Evolutionary conservation across 2,888 invertebrate genomes (phyloP).

Genomic region (Blera fallax): DNA sequence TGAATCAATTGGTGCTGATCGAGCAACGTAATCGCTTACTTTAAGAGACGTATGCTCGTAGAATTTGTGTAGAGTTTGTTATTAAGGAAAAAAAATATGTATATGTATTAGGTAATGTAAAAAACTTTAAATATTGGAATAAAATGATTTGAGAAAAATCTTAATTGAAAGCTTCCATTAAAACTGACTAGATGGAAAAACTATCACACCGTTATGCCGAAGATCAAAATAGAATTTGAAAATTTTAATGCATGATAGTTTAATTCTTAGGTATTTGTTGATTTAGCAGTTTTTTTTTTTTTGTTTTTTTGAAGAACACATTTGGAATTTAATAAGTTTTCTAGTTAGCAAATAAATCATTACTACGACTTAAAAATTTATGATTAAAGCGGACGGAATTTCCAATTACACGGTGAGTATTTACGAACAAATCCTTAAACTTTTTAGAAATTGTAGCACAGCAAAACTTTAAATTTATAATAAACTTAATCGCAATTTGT

Average conservation of each 20-base stretch:
- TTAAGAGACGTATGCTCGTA: background rate
- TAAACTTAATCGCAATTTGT: too few relatives aligned
- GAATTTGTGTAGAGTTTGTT: constrained; percentile 4
- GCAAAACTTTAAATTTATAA: constrained; percentile 5
- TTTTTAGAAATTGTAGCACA: constrained; percentile 20
- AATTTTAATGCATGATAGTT: background rate
- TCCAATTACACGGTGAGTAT: constrained; percentile 62
- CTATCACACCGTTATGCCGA: background rate
- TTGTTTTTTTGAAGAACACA: constrained; percentile 42
- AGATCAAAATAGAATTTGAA: background rate
- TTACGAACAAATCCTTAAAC: constrained; percentile 43
- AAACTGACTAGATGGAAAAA: constrained; percentile 3
- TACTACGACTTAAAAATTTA: constrained; percentile 35
- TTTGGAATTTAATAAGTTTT: constrained; percentile 35
- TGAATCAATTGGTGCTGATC: constrained; percentile 40
- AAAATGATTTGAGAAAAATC: background rate
- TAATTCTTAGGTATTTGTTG: background rate
- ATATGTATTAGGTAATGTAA: constrained; percentile 16
- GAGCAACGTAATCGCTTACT: background rate
- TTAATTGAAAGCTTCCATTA: background rate
- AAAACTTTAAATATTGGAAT: background rate
- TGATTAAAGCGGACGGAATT: constrained; percentile 66
- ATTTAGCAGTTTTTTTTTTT: constrained; percentile 2
- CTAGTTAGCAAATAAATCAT: constrained; percentile 33
- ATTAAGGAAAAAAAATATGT: background rate